Conservation (phyloP, 2,113 vertebrate genomes). For the Podarcis raffonei region DNA sequence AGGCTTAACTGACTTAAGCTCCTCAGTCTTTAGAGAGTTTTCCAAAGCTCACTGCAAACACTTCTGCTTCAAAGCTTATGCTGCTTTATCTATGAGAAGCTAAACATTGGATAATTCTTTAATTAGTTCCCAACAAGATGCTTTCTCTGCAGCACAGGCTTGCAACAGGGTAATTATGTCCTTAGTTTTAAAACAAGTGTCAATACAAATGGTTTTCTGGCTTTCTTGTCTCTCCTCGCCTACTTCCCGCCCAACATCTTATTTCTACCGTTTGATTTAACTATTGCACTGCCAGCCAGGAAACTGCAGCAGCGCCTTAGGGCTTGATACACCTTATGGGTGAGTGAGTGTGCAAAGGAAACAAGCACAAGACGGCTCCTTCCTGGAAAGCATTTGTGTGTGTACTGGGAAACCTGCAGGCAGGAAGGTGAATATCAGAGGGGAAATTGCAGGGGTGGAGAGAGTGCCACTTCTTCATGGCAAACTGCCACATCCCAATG, state of each 20-base stretch:
- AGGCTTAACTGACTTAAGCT: conserved; percentile 59
- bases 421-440: background rate
- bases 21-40: conserved; percentile 49
- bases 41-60: conserved; percentile 54
- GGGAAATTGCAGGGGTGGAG: background rate
- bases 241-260: background rate
- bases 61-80: conserved; percentile 57
- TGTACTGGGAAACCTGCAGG: background rate
- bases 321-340: background rate
- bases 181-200: conserved; percentile 48
- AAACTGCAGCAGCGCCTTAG: background rate
- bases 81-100: conserved; percentile 52
- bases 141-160: conserved; percentile 43
- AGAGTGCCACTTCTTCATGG: background rate
- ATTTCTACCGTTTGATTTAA: conserved; percentile 22
- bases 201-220: conserved; percentile 52
- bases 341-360: background rate
- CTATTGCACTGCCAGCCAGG: background rate
- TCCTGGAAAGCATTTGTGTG: background rate
- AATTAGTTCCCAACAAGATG: conserved; percentile 54
- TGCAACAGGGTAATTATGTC: conserved; percentile 48
- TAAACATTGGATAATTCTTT: conserved; percentile 60
- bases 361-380: background rate
- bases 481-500: background rate
- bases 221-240: conserved; percentile 43